Conservation (phyloP, 1,140 invertebrate species). For the Bombus sibiricus region DNA sequence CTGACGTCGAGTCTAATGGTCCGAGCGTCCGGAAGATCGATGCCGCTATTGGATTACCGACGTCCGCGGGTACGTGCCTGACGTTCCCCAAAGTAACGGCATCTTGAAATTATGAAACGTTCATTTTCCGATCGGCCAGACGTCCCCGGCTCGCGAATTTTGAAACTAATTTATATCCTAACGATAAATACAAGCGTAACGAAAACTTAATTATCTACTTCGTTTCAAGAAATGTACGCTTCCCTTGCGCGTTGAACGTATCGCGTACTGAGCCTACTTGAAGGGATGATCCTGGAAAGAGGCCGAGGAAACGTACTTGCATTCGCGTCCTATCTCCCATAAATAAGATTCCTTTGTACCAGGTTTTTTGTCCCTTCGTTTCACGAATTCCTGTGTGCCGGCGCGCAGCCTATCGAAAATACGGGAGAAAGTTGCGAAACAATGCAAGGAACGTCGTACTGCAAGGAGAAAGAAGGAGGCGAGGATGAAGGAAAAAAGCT, state of each 20-base stretch:
- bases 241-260: too few relatives aligned
- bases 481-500: conserved; percentile 40
- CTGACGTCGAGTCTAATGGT: conserved; percentile 79
- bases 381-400: conserved; percentile 60
- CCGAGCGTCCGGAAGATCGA: conserved; percentile 77
- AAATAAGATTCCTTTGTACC: conserved; percentile 71
- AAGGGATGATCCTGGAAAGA: background rate
- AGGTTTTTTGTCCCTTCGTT: conserved; percentile 67
- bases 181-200: background rate
- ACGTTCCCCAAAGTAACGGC: conserved; percentile 37
- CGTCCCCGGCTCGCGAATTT: background rate
- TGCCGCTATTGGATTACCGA: conserved; percentile 76
- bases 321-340: conserved; percentile 59
- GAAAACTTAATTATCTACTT: background rate
- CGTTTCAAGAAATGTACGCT: background rate
- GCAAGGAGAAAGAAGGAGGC: conserved; percentile 42
- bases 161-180: background rate
- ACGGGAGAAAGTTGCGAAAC: conserved; percentile 77
- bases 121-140: background rate
- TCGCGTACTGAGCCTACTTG: background rate
- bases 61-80: conserved; percentile 44
- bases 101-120: background rate
- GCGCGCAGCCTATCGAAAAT: conserved; percentile 43
- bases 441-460: conserved; percentile 67
- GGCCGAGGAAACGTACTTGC: background rate